A percentile compares a stretch with the other conserved stretches of the same genome.
These are phyloP conservation scores for Cheilinus undulatus DNA, from an alignment of 2,113 vertebrate species.

Conservation along the genomic window DNA sequence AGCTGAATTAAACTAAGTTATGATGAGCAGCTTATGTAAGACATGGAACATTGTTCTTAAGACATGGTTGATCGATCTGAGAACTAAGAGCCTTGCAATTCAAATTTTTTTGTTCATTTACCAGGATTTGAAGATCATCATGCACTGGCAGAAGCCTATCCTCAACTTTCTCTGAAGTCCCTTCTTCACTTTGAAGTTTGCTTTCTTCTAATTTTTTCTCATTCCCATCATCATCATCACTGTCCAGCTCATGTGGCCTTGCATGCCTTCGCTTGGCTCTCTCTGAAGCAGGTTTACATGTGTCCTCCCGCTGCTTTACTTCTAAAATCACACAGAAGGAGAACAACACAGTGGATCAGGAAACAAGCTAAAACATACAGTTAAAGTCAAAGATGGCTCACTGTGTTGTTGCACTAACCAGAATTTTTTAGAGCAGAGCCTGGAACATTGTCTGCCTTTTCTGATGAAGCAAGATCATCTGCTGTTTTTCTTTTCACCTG, in stretches of 20 bases:
- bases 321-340: constrained; percentile 70
- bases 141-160: constrained; percentile 74
- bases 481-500: constrained; percentile 93
- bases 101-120: constrained; percentile 61
- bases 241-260: constrained; percentile 91
- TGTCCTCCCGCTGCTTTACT: constrained; percentile 79
- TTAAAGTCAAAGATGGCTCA: not conserved
- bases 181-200: constrained; percentile 78
- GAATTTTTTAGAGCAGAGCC: constrained; percentile 76
- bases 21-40: no score
- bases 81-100: no score
- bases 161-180: constrained; percentile 80
- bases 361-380: not conserved
- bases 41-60: no score
- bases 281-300: constrained; percentile 72
- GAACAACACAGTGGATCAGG: not conserved
- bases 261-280: constrained; percentile 88
- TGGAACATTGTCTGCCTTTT: constrained; percentile 84
- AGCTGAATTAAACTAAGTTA: no score
- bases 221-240: constrained; percentile 84
- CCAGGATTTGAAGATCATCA: constrained; percentile 75
- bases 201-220: constrained; percentile 83
- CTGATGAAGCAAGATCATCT: constrained; percentile 78
- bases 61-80: no score
- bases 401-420: constrained; percentile 39